A percentile compares a stretch with the other conserved stretches of the same genome.
phyloP scores from a whole-genome alignment of 2,888 invertebrate species.

The Polyploca ridens region DNA sequence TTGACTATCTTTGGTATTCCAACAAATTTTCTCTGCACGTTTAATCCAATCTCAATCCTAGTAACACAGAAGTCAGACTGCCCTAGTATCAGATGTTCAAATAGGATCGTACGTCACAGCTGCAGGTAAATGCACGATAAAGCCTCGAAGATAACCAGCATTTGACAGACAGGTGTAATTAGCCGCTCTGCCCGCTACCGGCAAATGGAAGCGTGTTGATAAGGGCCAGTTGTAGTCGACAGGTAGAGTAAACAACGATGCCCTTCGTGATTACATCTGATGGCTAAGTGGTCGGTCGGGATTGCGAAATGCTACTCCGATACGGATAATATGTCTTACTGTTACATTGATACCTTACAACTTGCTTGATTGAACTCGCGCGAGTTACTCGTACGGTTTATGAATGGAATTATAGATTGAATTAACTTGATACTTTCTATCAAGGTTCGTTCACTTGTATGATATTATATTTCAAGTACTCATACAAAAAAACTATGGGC shows the following conservation, averaged over 20 bases:
- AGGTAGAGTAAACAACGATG: conserved; percentile 68
- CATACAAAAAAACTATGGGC: not conserved
- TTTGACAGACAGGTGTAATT: conserved; percentile 80
- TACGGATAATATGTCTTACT: conserved; percentile 32
- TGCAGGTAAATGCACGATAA: conserved; percentile 66
- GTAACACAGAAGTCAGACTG: not conserved
- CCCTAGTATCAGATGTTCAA: conserved; percentile 45
- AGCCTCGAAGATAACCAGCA: conserved; percentile 57
- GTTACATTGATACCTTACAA: conserved; percentile 26
- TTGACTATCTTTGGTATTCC: no score
- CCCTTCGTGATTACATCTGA: conserved; percentile 67
- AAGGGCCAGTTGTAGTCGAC: conserved; percentile 36
- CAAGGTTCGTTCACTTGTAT: not conserved
- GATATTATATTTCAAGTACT: not conserved
- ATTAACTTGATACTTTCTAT: conserved; percentile 2
- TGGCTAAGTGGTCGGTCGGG: conserved; percentile 61
- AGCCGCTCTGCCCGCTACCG: conserved; percentile 60
- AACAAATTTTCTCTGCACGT: no score
- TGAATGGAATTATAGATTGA: conserved; percentile 10
- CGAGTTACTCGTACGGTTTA: conserved; percentile 2
- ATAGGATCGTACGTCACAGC: conserved; percentile 45
- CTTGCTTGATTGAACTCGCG: conserved; percentile 5
- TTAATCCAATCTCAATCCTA: not conserved
- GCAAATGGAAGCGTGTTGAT: conserved; percentile 64
- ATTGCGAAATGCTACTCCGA: conserved; percentile 53